Evolutionary conservation across 2,797 vertebrate genomes (phyloP).

Genomic region (Melanotaenia trifasciata): DNA sequence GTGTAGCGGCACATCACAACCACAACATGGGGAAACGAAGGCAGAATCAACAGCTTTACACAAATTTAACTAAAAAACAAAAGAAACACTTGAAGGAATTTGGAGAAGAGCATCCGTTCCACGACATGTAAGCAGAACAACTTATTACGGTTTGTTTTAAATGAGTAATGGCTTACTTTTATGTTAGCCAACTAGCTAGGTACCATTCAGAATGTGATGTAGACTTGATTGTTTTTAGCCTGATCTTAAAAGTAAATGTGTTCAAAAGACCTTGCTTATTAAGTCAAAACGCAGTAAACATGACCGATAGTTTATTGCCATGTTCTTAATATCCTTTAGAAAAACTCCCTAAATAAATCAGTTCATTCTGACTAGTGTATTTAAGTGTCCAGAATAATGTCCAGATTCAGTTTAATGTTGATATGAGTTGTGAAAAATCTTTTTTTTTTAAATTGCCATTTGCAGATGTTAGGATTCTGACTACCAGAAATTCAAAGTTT

Average conservation of each 20-base stretch:
- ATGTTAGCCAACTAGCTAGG: constrained; percentile 33
- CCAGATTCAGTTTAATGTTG: too few relatives aligned
- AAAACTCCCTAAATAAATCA: neutral
- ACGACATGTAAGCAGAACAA: constrained; percentile 84
- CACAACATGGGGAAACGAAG: constrained; percentile 90
- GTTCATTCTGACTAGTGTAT: neutral
- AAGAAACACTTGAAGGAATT: constrained; percentile 94
- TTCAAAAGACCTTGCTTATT: neutral
- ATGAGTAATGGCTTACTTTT: neutral
- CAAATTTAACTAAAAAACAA: constrained; percentile 89
- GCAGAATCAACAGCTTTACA: constrained; percentile 73
- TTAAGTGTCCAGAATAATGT: too few relatives aligned
- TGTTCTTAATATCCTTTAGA: neutral
- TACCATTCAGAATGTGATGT: neutral
- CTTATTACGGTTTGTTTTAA: neutral
- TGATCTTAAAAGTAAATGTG: neutral
- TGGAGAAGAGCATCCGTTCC: constrained; percentile 93
- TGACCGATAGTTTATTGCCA: neutral
- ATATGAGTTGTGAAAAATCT: too few relatives aligned
- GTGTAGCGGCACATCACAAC: constrained; percentile 20
- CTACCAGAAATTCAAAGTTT: too few relatives aligned
- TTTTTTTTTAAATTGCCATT: too few relatives aligned
- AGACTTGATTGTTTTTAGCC: neutral
- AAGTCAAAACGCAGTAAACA: neutral
- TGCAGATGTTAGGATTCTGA: too few relatives aligned